These are phyloP conservation scores for Bergia sp. DNA, from an alignment of 92 coral and sea anemone species.

Conservation along the genomic window DNA sequence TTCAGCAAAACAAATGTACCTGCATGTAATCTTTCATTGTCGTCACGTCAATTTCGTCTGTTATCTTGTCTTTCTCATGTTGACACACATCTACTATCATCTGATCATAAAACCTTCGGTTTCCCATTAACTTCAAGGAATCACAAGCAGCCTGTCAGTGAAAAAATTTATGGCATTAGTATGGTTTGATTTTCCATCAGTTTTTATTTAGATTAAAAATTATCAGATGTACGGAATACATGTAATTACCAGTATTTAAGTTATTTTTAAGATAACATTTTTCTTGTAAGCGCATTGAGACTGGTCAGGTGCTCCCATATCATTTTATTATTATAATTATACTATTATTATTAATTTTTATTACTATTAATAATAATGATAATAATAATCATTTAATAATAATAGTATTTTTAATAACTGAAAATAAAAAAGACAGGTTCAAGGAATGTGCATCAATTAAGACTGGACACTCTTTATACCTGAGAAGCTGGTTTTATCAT, in stretches of 20 bases:
- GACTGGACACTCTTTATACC: constrained; percentile 40
- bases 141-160: constrained; percentile 92
- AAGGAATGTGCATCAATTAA: not conserved
- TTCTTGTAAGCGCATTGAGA: no score
- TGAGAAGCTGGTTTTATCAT: constrained; percentile 90
- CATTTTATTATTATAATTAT: no score
- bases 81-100: constrained; percentile 94
- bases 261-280: no score
- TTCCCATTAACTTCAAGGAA: constrained; percentile 95
- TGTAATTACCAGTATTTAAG: no score
- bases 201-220: not conserved
- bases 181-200: not conserved
- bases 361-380: no score
- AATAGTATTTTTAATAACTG: no score
- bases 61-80: constrained; percentile 91
- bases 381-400: no score
- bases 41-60: constrained; percentile 95
- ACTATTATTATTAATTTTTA: no score
- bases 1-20: constrained; percentile 43
- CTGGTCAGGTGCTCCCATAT: no score
- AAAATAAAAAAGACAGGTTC: no score
- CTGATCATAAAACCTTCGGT: constrained; percentile 92
- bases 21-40: constrained; percentile 99
- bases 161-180: not conserved
- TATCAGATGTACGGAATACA: no score